Percentiles rank a stretch among this genome's conserved stretches.
These are phyloP conservation scores for Glaucomys volans DNA, from an alignment of 2,113 vertebrate species.

Conservation along the genomic window DNA sequence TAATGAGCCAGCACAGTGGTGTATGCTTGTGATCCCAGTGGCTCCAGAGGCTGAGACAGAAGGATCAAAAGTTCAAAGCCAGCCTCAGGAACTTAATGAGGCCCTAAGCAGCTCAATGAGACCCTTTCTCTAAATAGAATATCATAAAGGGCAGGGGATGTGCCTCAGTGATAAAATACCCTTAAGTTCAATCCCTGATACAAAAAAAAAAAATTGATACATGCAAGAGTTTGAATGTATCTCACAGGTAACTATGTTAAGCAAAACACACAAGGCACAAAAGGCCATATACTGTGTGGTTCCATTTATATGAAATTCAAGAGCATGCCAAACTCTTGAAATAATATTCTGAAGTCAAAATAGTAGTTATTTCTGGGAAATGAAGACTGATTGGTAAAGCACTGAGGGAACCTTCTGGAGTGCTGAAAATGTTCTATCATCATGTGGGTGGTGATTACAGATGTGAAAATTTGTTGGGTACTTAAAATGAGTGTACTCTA, in stretches of 20 bases:
- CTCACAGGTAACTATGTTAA: not conserved
- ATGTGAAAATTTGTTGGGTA: not conserved
- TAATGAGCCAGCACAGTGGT: too few species aligned
- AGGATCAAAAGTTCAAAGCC: not conserved
- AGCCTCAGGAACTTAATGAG: not conserved
- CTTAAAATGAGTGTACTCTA: not conserved
- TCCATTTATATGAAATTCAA: not conserved
- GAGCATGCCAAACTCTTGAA: not conserved
- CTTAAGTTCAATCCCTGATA: not conserved
- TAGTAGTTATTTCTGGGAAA: not conserved
- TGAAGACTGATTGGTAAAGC: not conserved
- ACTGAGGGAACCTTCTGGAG: not conserved
- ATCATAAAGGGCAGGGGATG: not conserved
- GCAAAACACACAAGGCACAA: not conserved
- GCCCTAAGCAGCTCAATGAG: not conserved
- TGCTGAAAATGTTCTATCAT: not conserved
- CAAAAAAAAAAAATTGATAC: not conserved
- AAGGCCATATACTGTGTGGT: not conserved
- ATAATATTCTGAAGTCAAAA: not conserved
- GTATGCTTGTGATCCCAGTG: not conserved
- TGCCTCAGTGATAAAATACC: not conserved
- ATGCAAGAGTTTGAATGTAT: not conserved
- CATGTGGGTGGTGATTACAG: not conserved
- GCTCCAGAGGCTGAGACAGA: not conserved
- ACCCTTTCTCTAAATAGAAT: not conserved